Conservation (phyloP, 2,113 vertebrate genomes). For the Cheirogaleus medius region DNA sequence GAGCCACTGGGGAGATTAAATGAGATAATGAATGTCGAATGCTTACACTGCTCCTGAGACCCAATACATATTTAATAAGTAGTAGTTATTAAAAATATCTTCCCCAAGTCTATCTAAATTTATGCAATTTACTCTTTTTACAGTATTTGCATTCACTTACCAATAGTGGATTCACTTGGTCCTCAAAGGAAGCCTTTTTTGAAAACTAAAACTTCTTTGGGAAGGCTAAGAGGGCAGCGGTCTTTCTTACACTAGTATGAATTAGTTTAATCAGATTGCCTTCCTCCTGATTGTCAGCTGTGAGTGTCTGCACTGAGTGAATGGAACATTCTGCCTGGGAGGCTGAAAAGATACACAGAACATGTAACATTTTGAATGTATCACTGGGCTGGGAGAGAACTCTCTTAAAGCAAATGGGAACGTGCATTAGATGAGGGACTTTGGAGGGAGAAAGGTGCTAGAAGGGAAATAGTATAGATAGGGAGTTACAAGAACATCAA, state of each 20-base stretch:
- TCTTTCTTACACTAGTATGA: neutral
- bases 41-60: neutral
- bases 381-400: neutral
- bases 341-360: neutral
- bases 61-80: neutral
- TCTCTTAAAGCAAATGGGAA: neutral
- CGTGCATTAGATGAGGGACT: neutral
- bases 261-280: neutral
- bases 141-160: neutral
- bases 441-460: neutral
- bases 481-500: neutral
- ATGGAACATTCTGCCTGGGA: neutral
- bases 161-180: neutral
- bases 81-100: neutral
- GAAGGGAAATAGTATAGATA: fast-evolving
- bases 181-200: neutral
- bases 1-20: neutral
- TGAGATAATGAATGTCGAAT: neutral
- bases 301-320: neutral
- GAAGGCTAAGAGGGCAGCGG: neutral
- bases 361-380: neutral
- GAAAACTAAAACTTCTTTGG: neutral
- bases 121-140: neutral
- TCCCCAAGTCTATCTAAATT: neutral
- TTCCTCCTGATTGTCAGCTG: neutral